These are phyloP conservation scores for Choloepus didactylus DNA, from an alignment of 2,797 vertebrate species.

Conservation along the genomic window DNA sequence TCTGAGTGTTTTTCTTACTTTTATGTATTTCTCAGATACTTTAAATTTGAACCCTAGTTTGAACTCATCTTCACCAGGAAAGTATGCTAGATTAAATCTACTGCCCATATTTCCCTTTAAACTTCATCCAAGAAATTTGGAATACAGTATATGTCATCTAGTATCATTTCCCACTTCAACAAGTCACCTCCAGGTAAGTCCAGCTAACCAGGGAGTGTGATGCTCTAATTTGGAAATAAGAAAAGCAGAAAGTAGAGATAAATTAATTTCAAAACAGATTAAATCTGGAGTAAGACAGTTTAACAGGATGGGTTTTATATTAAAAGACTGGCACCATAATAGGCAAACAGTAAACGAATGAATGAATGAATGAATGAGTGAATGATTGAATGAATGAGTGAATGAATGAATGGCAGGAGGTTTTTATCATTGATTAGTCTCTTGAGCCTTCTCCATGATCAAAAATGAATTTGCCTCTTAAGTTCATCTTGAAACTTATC, in stretches of 20 bases:
- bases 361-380: background rate
- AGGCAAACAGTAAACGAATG: background rate
- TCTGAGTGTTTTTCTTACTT: background rate
- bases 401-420: background rate
- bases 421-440: background rate
- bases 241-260: conserved; percentile 32
- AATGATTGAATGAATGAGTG: background rate
- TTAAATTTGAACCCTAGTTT: conserved; percentile 27
- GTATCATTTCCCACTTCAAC: background rate
- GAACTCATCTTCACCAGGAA: background rate
- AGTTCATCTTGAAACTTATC: background rate
- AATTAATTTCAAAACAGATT: conserved; percentile 54
- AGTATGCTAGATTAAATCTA: background rate
- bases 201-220: background rate
- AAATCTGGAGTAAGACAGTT: background rate
- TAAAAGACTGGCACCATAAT: background rate
- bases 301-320: background rate
- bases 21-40: background rate
- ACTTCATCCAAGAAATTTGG: background rate
- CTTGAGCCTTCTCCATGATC: background rate
- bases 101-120: background rate
- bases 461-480: background rate
- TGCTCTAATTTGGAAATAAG: conserved; percentile 7
- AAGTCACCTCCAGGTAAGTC: conserved; percentile 16
- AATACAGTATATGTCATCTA: background rate